Evolutionary conservation across 2,888 invertebrate species (phyloP).

Genomic region (Lasioglossum calceatum): DNA sequence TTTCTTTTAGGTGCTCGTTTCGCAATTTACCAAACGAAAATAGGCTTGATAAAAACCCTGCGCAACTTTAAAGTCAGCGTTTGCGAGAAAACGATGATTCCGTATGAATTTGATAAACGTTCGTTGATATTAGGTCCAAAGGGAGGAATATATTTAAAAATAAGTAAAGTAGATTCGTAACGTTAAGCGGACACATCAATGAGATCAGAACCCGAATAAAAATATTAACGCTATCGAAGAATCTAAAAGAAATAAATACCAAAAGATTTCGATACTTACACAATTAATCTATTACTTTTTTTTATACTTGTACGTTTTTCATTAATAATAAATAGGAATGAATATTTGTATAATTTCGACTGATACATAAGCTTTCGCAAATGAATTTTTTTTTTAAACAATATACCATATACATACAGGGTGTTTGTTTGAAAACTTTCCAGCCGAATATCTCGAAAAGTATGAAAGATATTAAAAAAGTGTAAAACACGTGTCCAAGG

Average conservation of each 20-base stretch:
- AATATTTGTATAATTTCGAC: no score
- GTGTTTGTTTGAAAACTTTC: no score
- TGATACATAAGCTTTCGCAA: no score
- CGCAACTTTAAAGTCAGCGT: conserved; percentile 78
- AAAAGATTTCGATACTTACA: not conserved
- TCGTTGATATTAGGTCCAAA: conserved; percentile 73
- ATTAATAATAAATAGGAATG: no score
- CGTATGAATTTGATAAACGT: conserved; percentile 68
- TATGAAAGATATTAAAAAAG: no score
- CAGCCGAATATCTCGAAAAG: no score
- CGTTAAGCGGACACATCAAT: not conserved
- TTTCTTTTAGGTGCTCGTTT: conserved; percentile 73
- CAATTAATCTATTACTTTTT: not conserved
- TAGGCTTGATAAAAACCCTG: conserved; percentile 80
- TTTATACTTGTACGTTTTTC: no score
- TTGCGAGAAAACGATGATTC: conserved; percentile 76
- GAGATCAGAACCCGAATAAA: not conserved
- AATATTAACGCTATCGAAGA: not conserved
- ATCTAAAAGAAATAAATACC: not conserved
- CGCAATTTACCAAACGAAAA: conserved; percentile 80
- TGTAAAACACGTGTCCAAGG: no score
- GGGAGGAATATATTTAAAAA: conserved; percentile 76
- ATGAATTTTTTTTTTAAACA: no score
- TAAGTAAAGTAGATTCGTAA: conserved; percentile 24
- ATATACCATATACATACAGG: no score